Evolutionary conservation across 2,113 vertebrate genomes (phyloP), one percentile per base, ranked within the genome.

Genomic region (Zootoca vivipara): DNA sequence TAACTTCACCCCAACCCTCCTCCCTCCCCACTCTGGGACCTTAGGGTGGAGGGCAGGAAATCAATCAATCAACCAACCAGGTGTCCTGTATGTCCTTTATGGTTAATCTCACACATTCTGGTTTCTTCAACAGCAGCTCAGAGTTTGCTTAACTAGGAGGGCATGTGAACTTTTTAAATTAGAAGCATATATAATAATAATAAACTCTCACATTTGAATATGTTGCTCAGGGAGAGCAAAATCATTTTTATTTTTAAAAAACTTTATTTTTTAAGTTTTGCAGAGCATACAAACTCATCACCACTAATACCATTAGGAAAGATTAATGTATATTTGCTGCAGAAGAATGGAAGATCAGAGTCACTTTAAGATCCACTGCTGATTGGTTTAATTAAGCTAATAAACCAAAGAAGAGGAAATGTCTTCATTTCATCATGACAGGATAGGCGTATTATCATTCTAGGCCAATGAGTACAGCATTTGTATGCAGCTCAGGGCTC

Each of bases 361-460:
- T 22, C 52, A 24, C 70, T 87, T 82, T 72, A 64, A n/a, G 78
- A 82, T 42, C 52, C 62, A 64, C 35, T 82, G 52, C 16, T 87
- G 52, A 81, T 74, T 81, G 40, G 86, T 82, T 87, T 87, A 87
- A 82, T 87, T 87, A 81, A 87, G 52, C 70, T 80, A 65, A 82
- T 42, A 81, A 81, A 62, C 26, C 65, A 80, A 56, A 82, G 52
- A 26, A 33, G 69, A 26, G 64, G 35, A 64, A 82, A 58, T 64
- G 12, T 12, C 65, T 52, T 62, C 42, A 30, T 87, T 74, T 62
- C 81, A 82, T 65, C 85, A 67, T 67, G 58, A 42, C 62, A 86
- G 7, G 38, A 67, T 65, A 46, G 46, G 82, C 40, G 7, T 4
- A 65, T 78, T 78, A n/a, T 86, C 38, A 75, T 85, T 82, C 56